Evolutionary conservation across 2,797 vertebrate genomes (phyloP), one percentile per base, ranked within the genome.

Genomic region (Salmo trutta): DNA sequence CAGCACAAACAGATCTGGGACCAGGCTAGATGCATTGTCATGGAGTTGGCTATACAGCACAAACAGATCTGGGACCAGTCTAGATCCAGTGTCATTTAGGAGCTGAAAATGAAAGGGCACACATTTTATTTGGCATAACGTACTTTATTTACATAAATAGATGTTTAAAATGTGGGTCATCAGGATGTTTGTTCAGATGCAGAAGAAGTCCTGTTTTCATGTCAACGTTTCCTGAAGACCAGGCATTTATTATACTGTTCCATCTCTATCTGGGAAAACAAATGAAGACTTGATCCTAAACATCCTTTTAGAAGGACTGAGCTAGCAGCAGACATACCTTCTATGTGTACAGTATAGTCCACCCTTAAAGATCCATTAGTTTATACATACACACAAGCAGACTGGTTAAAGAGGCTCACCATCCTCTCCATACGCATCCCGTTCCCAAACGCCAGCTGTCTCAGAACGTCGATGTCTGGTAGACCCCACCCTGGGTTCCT

Each of bases 401-500:
- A 41, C 15, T 7, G 8, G 83, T 56, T 56, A 15, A 56, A 56
- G 17, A 56, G 41, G 7, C 92, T 91, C 75, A 94, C 94, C 73
- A 94, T 95, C 79, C 91, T 88, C 78, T 94, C 90, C 84, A 94
- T 75, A 31, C 90, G 88, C 36, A 95, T 75, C 3, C 89, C 83
- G 0, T 90, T 93, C 7, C 74, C 82, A 66, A 85, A 93, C 21
- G 92, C 92, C 75, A 93, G 62, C 79, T 94, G 93, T 84, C 93
- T 90, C 71, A 95, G 90, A n/a, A 94, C 91, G 2, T 94, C 91
- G 0, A 94, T 84, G 66, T 95, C 94, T 53, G 91, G 88, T 77
- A 94, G 94, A 59, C 94, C 93, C 93, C 93, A 94, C 24, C 93
- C 93, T 77, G 92, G 90, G 82, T 95, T 95, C 76, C 93, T 95